Percentiles rank a stretch among this genome's conserved stretches.
These are phyloP conservation scores for Knipowitschia caucasica DNA, from an alignment of 2,797 vertebrate species.

Conservation along the genomic window DNA sequence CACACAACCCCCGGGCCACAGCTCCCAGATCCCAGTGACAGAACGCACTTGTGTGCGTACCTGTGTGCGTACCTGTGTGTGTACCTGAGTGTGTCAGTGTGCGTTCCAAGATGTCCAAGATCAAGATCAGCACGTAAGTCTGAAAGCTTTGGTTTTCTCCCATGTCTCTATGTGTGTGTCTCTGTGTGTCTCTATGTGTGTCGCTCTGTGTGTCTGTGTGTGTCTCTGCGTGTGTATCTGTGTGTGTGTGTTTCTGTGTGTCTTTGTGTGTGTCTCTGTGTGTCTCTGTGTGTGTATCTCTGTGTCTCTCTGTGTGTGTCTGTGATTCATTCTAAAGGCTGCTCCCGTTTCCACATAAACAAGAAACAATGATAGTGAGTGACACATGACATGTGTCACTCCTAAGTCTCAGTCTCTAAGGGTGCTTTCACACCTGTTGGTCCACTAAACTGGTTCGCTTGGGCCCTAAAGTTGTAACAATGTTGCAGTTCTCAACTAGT, in stretches of 20 bases:
- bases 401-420: too few relatives aligned
- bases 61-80: slow-evolving; percentile 9
- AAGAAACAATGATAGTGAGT: background rate
- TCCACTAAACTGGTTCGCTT: too few relatives aligned
- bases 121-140: slow-evolving; percentile 10
- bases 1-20: too few relatives aligned
- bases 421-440: too few relatives aligned
- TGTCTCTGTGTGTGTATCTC: slow-evolving; percentile 13
- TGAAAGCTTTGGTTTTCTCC: too few relatives aligned
- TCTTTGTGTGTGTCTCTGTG: slow-evolving; percentile 10
- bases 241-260: slow-evolving; percentile 13
- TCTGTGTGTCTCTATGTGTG: too few relatives aligned
- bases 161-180: background rate
- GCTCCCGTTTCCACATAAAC: background rate
- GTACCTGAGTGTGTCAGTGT: slow-evolving; percentile 16
- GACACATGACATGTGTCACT: background rate
- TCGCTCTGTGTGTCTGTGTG: too few relatives aligned
- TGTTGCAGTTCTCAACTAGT: too few relatives aligned
- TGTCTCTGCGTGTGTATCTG: slow-evolving; percentile 13
- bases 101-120: slow-evolving; percentile 62
- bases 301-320: slow-evolving; percentile 14
- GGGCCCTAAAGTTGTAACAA: too few relatives aligned
- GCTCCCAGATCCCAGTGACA: too few relatives aligned
- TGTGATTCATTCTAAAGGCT: background rate
- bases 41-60: slow-evolving; percentile 3